Evolutionary conservation across 2,888 invertebrate species (phyloP), one percentile per base, ranked within the genome.

Genomic region (Amphimallon solstitiale): DNA sequence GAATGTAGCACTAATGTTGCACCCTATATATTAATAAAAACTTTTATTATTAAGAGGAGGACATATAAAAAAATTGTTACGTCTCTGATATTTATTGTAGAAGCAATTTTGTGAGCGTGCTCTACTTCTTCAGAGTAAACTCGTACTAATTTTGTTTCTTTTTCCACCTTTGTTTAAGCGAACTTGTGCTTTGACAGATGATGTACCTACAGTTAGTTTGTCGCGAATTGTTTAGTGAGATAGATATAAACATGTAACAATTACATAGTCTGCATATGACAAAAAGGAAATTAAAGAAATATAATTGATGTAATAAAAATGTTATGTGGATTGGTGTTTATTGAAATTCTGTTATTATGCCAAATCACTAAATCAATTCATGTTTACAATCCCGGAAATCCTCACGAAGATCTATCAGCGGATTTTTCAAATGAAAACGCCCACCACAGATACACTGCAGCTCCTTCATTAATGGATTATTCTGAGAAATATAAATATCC

Each of bases 61-160:
- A n/a, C n/a, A n/a, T n/a, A n/a, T n/a, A n/a, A n/a, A n/a, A n/a
- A n/a, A n/a, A n/a, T n/a, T n/a, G 9, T 29, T 29, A 29, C 29
- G 12, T 14, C 43, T 15, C 14, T 37, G 37, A 37, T n/a, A 52
- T 52, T 17, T 19, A 37, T 17, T 35, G 15, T 17, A 17, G 52
- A 52, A 4, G 35, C 10, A n/a, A 51, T 52, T 35, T 35, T 17
- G 52, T 35, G 14, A 52, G 17, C 37, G n/a, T 37, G 54, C 35
- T 54, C 54, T 54, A 54, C 17, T 54, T 54, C 54, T 7, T 12
- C 9, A 17, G n/a, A n/a, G 12, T 54, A 54, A 52, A 29, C 9
- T 54, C 38, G 40, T 12, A 19, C 38, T 54, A 15, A 54, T 21
- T 21, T 54, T 54, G n/a, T 17, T 35, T 37, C 52, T 37, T 19